Evolutionary conservation across 2,797 vertebrate genomes (phyloP), one percentile per base, ranked within the genome.

Genomic region (Trachops cirrhosus): DNA sequence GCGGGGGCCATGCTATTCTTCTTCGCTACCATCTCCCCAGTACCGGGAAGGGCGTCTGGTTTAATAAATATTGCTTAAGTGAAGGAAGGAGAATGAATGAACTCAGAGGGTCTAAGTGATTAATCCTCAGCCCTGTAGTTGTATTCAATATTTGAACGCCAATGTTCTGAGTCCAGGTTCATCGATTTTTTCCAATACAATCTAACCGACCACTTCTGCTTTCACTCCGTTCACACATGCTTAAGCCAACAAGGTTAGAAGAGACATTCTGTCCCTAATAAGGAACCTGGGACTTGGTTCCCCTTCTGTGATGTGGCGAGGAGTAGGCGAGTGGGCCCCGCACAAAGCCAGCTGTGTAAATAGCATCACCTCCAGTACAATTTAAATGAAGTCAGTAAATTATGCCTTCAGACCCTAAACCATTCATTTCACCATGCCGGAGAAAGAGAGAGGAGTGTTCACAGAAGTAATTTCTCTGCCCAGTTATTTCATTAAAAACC

Each of bases 381-480:
- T 97, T 97, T 97, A 98, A 98, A 98, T 98, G 97, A 96, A 97
- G 95, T 97, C 95, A 93, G 96, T 83, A 97, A 91, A 97, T 96
- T 90, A 96, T 75, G 44, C 91, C 73, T 96, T 83, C 73, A 88
- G 96, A 98, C 93, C 34, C 70, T 91, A 93, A 86, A 52, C 91
- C 57, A 93, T 87, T 95, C 96, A 73, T 96, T 93, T 96, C 59
- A 83, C 64, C 82, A 64, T 34, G 80, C 77, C 88, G 44, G 68
- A 94, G 80, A 95, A 96, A 89, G 83, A 88, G 89, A 95, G 92
- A 37, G 39, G 82, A 71, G 4, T 52, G 50, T 87, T 96, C 70
- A 93, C 59, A 86, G 71, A 95, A 96, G 85, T 71, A 77, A 95
- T 97, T 96, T 95, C 86, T 95, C 85, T 95, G 78, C 44, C 44